Conservation (phyloP, 2,113 vertebrate species). For the Indicator maculatus region DNA sequence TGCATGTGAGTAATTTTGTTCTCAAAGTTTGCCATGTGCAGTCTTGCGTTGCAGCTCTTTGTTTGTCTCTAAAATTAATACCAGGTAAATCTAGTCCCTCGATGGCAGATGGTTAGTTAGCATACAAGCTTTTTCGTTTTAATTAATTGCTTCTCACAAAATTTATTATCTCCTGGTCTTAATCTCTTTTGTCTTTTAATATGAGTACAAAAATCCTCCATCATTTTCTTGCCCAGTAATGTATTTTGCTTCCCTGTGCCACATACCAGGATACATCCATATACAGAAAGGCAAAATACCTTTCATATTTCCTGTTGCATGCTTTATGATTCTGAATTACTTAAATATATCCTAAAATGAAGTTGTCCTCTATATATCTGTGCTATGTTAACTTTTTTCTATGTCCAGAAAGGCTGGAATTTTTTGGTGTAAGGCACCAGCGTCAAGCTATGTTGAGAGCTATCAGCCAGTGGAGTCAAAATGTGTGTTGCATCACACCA, state of each 20-base stretch:
- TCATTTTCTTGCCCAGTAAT: background rate
- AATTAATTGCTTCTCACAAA: conserved; percentile 22
- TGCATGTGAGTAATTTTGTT: background rate
- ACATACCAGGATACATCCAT: background rate
- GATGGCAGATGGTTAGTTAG: conserved; percentile 46
- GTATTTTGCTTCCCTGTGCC: background rate
- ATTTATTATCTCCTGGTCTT: background rate
- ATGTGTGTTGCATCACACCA: background rate
- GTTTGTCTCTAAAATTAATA: conserved; percentile 39
- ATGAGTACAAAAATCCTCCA: background rate
- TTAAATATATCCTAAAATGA: background rate
- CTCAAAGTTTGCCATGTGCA: background rate
- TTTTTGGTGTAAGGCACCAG: background rate
- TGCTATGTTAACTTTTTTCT: background rate
- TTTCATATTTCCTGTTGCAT: background rate
- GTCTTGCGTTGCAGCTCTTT: conserved; percentile 1
- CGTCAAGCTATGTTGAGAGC: background rate
- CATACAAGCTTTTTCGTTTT: background rate
- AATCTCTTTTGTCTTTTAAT: background rate
- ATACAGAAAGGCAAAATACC: background rate
- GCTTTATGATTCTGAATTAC: background rate
- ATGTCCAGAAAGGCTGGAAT: background rate
- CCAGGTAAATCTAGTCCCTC: conserved; percentile 40
- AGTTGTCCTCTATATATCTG: background rate
- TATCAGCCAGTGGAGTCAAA: background rate